A percentile compares a stretch with the other conserved stretches of the same genome.
Conservation (phyloP, 2,113 vertebrate species). For the Lamprotornis superbus region DNA sequence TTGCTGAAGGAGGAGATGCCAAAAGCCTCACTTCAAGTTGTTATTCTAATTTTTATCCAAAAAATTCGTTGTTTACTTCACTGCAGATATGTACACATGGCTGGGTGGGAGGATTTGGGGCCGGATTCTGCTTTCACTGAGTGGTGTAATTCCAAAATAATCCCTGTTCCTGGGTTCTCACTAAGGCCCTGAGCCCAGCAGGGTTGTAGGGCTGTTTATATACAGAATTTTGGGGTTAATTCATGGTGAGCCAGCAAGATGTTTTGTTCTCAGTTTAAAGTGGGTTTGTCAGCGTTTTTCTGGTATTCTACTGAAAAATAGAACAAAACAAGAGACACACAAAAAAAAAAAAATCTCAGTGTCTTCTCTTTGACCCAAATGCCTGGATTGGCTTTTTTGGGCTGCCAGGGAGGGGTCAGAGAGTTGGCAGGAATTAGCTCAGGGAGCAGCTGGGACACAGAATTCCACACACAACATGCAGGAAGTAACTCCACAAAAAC, state of each 20-base stretch:
- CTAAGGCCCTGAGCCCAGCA: not conserved
- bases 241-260: not conserved
- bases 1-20: not conserved
- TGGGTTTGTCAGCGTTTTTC: not conserved
- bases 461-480: accelerated
- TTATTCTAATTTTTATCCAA: not conserved
- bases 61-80: not conserved
- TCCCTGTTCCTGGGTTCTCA: not conserved
- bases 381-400: not conserved
- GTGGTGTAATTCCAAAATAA: not conserved
- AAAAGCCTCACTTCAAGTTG: not conserved
- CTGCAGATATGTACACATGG: not conserved
- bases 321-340: not conserved
- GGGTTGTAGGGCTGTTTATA: no score
- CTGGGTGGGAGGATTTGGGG: not conserved
- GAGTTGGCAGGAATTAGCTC: not conserved
- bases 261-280: not conserved
- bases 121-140: not conserved
- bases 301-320: not conserved
- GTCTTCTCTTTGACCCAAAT: not conserved
- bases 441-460: not conserved
- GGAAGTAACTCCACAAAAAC: not conserved
- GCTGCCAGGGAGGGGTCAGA: not conserved
- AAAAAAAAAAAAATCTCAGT: not conserved
- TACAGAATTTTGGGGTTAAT: not conserved